Evolutionary conservation across 2,113 vertebrate species (phyloP).

Genomic region (Platycercus adscitus): DNA sequence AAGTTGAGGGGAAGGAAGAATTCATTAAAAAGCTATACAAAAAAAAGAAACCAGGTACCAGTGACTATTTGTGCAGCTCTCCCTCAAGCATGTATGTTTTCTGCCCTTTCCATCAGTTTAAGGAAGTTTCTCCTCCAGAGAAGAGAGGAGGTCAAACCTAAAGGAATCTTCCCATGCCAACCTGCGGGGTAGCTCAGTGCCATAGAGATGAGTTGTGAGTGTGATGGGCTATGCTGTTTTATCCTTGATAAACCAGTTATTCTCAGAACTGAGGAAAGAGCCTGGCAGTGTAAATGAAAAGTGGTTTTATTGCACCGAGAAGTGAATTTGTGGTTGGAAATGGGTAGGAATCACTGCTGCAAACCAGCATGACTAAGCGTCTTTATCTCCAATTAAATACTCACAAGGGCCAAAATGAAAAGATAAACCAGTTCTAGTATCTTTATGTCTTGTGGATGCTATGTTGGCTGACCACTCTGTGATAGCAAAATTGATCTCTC

Average conservation of each 20-base stretch:
- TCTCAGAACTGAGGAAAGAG: not conserved
- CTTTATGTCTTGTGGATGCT: not conserved
- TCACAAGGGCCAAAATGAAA: not conserved
- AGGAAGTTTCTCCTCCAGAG: not conserved
- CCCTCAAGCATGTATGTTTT: fast-evolving
- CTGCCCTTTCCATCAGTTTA: not conserved
- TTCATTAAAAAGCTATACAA: not conserved
- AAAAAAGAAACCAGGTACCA: not conserved
- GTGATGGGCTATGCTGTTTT: not conserved
- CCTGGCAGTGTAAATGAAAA: not conserved
- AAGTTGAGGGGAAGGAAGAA: not conserved
- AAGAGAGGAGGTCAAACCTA: not conserved
- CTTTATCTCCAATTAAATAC: not conserved
- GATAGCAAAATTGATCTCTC: not conserved
- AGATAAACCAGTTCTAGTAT: not conserved
- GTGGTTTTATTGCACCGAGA: not conserved
- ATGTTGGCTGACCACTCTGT: not conserved
- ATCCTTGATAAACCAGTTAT: not conserved
- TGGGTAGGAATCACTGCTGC: not conserved
- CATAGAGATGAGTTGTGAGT: not conserved
- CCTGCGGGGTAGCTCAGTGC: not conserved
- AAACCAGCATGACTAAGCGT: not conserved
- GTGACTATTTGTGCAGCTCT: not conserved
- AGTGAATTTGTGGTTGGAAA: not conserved
- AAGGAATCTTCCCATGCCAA: not conserved